phyloP scores from a whole-genome alignment of 2,797 vertebrate species.

The Dallia pectoralis region DNA sequence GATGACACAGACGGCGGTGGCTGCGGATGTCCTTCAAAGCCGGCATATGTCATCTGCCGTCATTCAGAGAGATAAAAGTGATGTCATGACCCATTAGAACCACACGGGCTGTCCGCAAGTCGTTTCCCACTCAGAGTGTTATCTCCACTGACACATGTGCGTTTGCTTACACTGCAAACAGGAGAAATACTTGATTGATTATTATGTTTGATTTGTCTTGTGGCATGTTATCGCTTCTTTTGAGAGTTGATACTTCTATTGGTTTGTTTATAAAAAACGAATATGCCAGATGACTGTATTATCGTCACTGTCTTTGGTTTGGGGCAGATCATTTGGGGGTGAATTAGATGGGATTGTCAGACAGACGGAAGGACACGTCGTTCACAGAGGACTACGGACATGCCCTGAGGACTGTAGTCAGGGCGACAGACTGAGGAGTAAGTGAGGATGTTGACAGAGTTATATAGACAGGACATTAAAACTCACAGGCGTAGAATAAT shows the following conservation, averaged over 20 bases:
- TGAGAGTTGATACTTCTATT: not conserved
- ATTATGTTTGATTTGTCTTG: not conserved
- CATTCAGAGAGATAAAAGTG: not conserved
- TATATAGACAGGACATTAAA: not conserved
- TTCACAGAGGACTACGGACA: not conserved
- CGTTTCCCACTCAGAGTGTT: not conserved
- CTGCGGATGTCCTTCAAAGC: conserved; percentile 1
- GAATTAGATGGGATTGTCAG: not conserved
- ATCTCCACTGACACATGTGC: not conserved
- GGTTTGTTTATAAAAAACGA: no score
- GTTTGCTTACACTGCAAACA: not conserved
- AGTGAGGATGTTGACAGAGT: not conserved
- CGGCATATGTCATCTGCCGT: not conserved
- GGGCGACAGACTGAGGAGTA: no score
- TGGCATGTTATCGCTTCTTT: no score
- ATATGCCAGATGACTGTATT: not conserved
- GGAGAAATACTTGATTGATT: not conserved
- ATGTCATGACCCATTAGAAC: conserved; percentile 9
- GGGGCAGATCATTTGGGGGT: no score
- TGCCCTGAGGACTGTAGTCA: not conserved
- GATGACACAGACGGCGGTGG: conserved; percentile 38
- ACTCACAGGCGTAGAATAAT: not conserved
- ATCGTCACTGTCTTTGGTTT: no score
- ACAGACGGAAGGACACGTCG: not conserved
- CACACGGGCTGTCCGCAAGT: not conserved